These are phyloP conservation scores for Sturnus vulgaris DNA, from an alignment of 2,113 vertebrate genomes.

Conservation along the genomic window DNA sequence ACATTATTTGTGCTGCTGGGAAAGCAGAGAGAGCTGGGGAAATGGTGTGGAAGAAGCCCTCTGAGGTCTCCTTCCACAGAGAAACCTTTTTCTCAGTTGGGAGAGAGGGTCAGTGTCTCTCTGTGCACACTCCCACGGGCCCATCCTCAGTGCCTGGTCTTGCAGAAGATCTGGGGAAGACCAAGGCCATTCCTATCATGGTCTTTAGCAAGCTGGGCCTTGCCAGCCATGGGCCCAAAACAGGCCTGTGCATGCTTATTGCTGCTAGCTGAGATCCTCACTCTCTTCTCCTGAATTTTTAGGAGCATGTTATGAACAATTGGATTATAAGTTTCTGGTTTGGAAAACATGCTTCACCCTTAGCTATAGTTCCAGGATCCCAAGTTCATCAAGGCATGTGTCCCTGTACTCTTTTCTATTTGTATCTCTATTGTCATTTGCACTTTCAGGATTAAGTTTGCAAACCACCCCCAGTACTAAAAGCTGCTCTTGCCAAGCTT, in stretches of 20 bases:
- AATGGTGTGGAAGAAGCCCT: background rate
- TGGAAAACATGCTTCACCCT: background rate
- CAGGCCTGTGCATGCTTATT: background rate
- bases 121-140: background rate
- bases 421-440: background rate
- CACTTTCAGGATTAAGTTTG: background rate
- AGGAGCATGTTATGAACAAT: background rate
- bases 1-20: rapidly evolving
- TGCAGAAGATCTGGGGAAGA: background rate
- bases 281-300: background rate
- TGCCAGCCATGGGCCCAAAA: background rate
- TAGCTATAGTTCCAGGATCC: background rate
- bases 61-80: background rate
- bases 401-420: background rate
- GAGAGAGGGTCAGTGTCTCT: background rate
- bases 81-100: background rate
- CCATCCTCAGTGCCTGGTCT: background rate
- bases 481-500: background rate
- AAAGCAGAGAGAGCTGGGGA: background rate
- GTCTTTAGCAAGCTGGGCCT: background rate
- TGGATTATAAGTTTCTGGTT: background rate
- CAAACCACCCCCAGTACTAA: background rate
- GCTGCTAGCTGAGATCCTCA: background rate
- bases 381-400: background rate
- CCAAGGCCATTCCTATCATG: background rate